Percentiles rank a stretch among this genome's conserved stretches.
Evolutionary conservation across 2,113 vertebrate genomes (phyloP).

Genomic region (Deroptyus accipitrinus): DNA sequence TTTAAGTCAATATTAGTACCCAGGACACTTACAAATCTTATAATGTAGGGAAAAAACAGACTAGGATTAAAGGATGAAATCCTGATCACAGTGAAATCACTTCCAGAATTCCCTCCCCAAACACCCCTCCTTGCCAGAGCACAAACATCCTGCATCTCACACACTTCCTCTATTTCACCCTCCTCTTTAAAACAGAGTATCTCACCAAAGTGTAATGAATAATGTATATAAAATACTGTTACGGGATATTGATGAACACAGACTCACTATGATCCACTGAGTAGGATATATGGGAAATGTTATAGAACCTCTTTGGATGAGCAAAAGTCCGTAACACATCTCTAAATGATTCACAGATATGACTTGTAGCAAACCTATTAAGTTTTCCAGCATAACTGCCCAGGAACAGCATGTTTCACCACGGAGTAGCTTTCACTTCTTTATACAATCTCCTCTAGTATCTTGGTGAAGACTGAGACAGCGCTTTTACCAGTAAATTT

Average conservation of each 20-base stretch:
- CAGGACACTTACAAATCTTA: background rate
- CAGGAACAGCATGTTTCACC: background rate
- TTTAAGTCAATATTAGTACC: background rate
- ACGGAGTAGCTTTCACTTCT: background rate
- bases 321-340: background rate
- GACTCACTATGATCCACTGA: background rate
- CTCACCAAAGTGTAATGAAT: background rate
- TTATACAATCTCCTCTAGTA: background rate
- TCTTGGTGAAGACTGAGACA: background rate
- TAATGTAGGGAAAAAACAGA: background rate
- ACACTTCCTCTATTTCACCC: background rate
- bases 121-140: background rate
- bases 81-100: background rate
- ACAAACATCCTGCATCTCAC: background rate
- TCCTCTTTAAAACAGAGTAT: background rate
- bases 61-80: background rate
- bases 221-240: background rate
- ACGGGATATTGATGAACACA: background rate
- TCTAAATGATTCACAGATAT: constrained; percentile 14
- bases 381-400: background rate
- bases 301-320: background rate
- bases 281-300: background rate
- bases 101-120: background rate
- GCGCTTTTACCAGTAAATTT: constrained; percentile 10
- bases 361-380: background rate